Evolutionary conservation across 2,888 invertebrate genomes (phyloP).

Genomic region (Xestia xanthographa): DNA sequence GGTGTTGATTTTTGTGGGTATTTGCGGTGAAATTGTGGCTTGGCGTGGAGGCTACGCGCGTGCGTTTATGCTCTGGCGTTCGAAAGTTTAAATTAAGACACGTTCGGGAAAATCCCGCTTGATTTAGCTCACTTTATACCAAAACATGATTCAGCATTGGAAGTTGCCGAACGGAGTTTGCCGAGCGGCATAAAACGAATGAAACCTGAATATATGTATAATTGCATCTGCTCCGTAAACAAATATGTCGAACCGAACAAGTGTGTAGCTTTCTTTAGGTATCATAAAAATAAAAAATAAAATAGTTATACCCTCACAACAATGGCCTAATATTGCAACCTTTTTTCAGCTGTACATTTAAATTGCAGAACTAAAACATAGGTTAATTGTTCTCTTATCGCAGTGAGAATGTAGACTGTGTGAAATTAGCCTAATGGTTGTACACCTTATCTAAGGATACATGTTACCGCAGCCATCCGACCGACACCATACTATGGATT

Average conservation of each 20-base stretch:
- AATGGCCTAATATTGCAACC: background rate
- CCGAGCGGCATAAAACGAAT: background rate
- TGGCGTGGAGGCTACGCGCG: too few species aligned
- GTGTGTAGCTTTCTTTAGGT: background rate
- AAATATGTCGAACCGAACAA: background rate
- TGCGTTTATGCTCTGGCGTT: too few species aligned
- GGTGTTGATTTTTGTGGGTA: too few species aligned
- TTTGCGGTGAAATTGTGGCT: too few species aligned
- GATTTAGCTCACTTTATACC: background rate
- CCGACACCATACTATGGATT: background rate
- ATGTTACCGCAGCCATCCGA: background rate
- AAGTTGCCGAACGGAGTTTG: background rate
- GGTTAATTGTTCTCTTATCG: constrained; percentile 30
- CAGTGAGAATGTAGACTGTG: background rate
- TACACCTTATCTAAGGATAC: constrained; percentile 7
- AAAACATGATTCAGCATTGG: background rate
- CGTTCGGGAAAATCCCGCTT: background rate
- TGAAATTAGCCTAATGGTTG: constrained; percentile 17
- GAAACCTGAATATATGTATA: background rate
- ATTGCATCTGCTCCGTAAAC: background rate
- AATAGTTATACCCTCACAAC: background rate
- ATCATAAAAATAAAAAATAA: background rate
- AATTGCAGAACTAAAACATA: constrained; percentile 8
- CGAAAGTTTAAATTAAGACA: too few species aligned
- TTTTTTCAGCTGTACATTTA: background rate